Conservation (phyloP, 1,140 invertebrate genomes). For the Episyrphus balteatus region DNA sequence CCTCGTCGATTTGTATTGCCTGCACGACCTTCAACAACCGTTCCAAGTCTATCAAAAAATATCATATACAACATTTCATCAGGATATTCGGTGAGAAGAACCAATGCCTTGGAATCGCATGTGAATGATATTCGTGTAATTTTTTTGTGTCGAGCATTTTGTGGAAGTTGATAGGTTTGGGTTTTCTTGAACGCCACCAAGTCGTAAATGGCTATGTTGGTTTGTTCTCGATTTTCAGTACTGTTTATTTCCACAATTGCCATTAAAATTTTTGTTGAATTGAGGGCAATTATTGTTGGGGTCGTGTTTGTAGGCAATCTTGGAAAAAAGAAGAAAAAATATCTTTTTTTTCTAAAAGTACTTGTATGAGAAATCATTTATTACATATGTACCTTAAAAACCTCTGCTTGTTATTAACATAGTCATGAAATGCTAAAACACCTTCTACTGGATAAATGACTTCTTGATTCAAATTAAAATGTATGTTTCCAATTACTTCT, state of each 20-base stretch:
- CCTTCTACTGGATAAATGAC: slow-evolving; percentile 46
- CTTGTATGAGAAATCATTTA: too few species aligned
- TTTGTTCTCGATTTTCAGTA: not conserved
- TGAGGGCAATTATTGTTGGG: slow-evolving; percentile 7
- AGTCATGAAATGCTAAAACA: slow-evolving; percentile 44
- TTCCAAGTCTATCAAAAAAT: slow-evolving; percentile 59
- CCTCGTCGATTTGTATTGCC: slow-evolving; percentile 39
- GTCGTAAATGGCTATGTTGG: slow-evolving; percentile 38
- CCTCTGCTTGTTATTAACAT: slow-evolving; percentile 30
- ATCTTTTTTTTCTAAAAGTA: too few species aligned
- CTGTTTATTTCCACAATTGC: slow-evolving; percentile 1
- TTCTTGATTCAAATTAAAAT: slow-evolving; percentile 45
- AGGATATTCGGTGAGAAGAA: slow-evolving; percentile 54
- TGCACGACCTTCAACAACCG: slow-evolving; percentile 51
- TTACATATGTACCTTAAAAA: slow-evolving; percentile 40
- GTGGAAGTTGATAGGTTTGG: slow-evolving; percentile 36
- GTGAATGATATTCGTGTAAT: slow-evolving; percentile 57
- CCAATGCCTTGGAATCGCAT: slow-evolving; percentile 55
- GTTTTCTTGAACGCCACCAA: slow-evolving; percentile 39
- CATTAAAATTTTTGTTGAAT: slow-evolving; percentile 4
- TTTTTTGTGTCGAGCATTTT: slow-evolving; percentile 23
- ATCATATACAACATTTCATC: slow-evolving; percentile 59
- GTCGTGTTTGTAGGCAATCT: slow-evolving; percentile 3
- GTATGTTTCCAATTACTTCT: slow-evolving; percentile 40
- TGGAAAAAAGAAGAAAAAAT: not conserved